Conservation (phyloP, 2,888 invertebrate genomes). For the Epinotia bilunana region DNA sequence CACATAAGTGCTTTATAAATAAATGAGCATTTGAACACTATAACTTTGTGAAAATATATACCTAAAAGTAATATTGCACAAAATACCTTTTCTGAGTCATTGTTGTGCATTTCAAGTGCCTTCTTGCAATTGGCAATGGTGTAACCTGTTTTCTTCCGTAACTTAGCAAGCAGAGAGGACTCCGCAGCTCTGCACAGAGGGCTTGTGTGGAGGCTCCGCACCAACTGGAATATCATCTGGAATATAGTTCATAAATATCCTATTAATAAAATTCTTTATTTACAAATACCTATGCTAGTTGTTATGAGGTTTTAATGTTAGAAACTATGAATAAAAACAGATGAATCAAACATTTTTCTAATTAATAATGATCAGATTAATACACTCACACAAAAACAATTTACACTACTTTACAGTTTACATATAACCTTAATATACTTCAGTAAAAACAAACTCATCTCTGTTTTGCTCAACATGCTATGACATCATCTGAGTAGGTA, state of each 20-base stretch:
- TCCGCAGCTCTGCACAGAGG: constrained; percentile 83
- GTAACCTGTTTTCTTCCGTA: constrained; percentile 98
- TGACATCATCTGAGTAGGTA: constrained; percentile 63
- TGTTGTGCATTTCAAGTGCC: constrained; percentile 94
- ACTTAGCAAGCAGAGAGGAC: constrained; percentile 90
- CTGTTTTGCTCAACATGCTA: constrained; percentile 38
- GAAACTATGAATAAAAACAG: neutral
- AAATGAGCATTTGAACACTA: too few species aligned
- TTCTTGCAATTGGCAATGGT: constrained; percentile 98
- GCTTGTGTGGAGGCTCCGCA: constrained; percentile 85
- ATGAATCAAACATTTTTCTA: neutral
- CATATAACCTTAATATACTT: constrained; percentile 9
- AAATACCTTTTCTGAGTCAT: constrained; percentile 92
- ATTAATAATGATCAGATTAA: neutral
- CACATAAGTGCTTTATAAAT: too few species aligned
- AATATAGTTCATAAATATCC: constrained; percentile 52
- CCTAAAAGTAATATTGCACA: constrained; percentile 9
- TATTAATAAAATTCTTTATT: neutral
- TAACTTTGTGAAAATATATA: neutral
- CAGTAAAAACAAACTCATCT: constrained; percentile 18
- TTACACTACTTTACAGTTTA: constrained; percentile 3
- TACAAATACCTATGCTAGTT: neutral
- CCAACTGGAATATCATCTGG: constrained; percentile 86
- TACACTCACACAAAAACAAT: constrained; percentile 26
- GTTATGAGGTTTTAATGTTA: neutral